Evolutionary conservation across 2,888 invertebrate species (phyloP).

Genomic region (Papilio gigon): DNA sequence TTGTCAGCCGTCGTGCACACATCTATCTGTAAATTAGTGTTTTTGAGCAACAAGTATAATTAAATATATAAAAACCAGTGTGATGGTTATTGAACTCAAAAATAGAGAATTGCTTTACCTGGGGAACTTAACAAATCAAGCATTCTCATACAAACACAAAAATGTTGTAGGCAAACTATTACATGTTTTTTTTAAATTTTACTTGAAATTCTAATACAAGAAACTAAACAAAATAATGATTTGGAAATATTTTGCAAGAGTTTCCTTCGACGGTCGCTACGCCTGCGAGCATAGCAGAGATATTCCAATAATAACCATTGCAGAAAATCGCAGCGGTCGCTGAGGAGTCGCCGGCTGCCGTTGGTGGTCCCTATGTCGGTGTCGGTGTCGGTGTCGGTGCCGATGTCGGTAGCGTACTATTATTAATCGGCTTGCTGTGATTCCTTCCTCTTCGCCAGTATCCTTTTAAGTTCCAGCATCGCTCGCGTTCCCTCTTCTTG

Average conservation of each 20-base stretch:
- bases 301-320: background rate
- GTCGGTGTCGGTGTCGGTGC: background rate
- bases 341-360: background rate
- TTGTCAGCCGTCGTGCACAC: too few species aligned
- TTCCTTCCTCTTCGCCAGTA: conserved; percentile 16
- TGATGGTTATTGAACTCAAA: too few species aligned
- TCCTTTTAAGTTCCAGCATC: conserved; percentile 13
- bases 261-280: background rate
- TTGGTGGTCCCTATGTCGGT: background rate
- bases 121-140: too few species aligned
- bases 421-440: conserved; percentile 12
- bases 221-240: too few species aligned
- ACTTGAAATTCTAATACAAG: background rate
- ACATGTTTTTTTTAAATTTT: background rate
- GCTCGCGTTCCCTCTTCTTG: conserved; percentile 15
- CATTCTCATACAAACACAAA: too few species aligned
- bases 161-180: background rate
- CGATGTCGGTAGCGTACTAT: background rate
- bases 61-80: too few species aligned
- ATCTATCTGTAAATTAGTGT: too few species aligned
- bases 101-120: too few species aligned
- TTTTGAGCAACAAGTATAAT: too few species aligned
- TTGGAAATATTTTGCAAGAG: background rate
- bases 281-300: background rate
- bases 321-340: background rate